Evolutionary conservation across 2,113 vertebrate species (phyloP).

Genomic region (Heloderma charlesbogerti): DNA sequence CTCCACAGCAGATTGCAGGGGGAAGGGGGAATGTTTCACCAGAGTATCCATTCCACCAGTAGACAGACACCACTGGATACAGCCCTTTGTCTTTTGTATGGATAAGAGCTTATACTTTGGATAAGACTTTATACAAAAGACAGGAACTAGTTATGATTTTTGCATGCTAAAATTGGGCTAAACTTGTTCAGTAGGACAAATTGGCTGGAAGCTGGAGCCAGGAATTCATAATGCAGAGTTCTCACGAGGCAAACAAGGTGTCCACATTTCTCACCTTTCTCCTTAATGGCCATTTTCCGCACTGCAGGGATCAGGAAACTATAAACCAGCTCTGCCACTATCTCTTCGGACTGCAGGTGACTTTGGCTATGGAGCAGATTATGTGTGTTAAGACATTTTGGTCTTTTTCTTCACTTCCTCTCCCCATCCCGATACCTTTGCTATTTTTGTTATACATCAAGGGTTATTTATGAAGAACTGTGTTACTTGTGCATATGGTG

Average conservation of each 20-base stretch:
- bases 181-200: neutral
- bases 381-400: conserved; percentile 22
- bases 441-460: neutral
- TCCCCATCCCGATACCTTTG: neutral
- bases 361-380: conserved; percentile 76
- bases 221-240: neutral
- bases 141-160: neutral
- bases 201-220: neutral
- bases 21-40: too few species aligned
- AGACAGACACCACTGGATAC: neutral
- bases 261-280: conserved; percentile 82
- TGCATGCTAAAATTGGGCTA: neutral
- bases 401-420: neutral
- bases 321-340: conserved; percentile 93
- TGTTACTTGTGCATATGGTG: neutral
- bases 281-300: conserved; percentile 82
- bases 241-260: neutral
- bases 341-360: conserved; percentile 89
- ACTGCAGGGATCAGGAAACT: conserved; percentile 93
- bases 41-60: neutral
- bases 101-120: neutral
- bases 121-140: neutral
- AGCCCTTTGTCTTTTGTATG: neutral
- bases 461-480: conserved; percentile 3
- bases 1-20: neutral